Evolutionary conservation across 2,797 vertebrate genomes (phyloP).

Genomic region (Enteromius treurensis): DNA sequence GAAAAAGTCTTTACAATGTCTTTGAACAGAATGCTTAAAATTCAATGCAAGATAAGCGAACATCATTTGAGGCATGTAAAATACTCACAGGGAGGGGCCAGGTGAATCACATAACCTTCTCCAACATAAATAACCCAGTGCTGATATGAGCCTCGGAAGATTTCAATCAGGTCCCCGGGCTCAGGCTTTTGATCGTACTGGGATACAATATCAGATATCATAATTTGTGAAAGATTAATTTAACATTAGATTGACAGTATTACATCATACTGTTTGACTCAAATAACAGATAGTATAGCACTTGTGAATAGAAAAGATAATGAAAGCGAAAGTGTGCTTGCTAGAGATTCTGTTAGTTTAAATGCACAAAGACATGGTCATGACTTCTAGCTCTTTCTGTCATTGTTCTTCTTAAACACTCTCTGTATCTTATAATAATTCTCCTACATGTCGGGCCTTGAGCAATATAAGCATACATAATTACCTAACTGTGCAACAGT

Average conservation of each 20-base stretch:
- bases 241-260: too few species aligned
- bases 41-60: background rate
- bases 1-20: too few species aligned
- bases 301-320: background rate
- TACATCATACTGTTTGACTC: background rate
- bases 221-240: background rate
- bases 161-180: slow-evolving; percentile 80
- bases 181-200: slow-evolving; percentile 73
- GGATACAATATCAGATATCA: background rate
- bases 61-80: background rate
- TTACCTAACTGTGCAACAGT: slow-evolving; percentile 18
- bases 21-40: background rate
- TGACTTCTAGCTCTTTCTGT: background rate
- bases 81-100: slow-evolving; percentile 79
- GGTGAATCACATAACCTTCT: slow-evolving; percentile 76
- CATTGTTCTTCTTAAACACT: background rate
- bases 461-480: background rate
- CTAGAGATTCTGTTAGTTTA: background rate
- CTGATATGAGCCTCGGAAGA: slow-evolving; percentile 74
- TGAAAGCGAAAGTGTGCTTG: slow-evolving; percentile 9
- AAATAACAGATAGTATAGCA: background rate
- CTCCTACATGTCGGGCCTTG: background rate
- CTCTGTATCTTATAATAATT: background rate
- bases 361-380: background rate
- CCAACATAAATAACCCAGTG: slow-evolving; percentile 77